phyloP scores from a whole-genome alignment of 2,113 vertebrate genomes.

The Phalacrocorax pelagicus region DNA sequence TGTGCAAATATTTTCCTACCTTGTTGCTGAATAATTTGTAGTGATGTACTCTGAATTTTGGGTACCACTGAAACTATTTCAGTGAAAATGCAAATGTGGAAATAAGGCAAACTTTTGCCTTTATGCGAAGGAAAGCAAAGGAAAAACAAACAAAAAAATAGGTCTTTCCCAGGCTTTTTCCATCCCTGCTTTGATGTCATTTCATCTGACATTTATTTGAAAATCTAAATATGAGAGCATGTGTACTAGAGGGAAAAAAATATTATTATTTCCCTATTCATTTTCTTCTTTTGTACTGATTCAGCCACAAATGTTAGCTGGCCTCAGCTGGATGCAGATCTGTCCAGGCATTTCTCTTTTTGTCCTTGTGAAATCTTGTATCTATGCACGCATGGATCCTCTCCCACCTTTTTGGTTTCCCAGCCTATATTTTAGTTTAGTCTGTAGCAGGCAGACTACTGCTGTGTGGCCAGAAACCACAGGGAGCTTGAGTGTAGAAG shows the following conservation, averaged over 20 bases:
- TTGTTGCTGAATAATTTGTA: neutral
- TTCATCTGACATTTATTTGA: neutral
- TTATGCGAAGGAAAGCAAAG: neutral
- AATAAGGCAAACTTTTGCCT: neutral
- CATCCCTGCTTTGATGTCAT: neutral
- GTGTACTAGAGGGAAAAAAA: constrained; percentile 6
- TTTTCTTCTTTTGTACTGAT: neutral
- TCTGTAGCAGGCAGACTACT: neutral
- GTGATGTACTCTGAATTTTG: neutral
- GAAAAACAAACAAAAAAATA: neutral
- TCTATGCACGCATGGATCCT: neutral
- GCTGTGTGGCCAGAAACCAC: neutral
- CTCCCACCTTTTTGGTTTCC: neutral
- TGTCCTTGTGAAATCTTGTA: neutral
- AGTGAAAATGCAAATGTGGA: neutral
- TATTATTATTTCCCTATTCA: neutral
- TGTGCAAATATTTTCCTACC: neutral
- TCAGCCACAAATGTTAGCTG: neutral
- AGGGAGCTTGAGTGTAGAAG: neutral
- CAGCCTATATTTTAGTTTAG: neutral
- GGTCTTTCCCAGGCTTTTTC: constrained; percentile 14
- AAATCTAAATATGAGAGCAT: neutral
- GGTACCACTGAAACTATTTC: neutral
- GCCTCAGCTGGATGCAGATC: neutral
- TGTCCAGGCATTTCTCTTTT: neutral